Evolutionary conservation across 2,113 vertebrate species (phyloP), one percentile per base, ranked within the genome.

Genomic region (Barbus barbus): DNA sequence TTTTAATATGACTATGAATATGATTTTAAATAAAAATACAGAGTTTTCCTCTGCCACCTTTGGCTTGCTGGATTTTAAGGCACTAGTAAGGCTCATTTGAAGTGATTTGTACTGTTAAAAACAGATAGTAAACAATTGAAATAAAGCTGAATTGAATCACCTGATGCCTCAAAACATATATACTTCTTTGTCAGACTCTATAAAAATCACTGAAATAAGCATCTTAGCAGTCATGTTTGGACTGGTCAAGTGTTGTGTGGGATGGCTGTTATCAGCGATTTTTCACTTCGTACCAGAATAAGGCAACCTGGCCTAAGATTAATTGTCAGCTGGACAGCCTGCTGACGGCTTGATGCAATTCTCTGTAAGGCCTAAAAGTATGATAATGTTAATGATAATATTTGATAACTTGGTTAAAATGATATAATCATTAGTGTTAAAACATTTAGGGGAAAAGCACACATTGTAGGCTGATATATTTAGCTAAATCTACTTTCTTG

Each of bases 231-330:
- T 24, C 48, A 46, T 77, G 73, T 78, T 67, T 82, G 79, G 51
- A 82, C 78, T 69, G 83, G 74, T 87, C 83, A 87, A 74, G 83
- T 87, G 78, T 82, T 84, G 79, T 73, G 74, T 82, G 56, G 56
- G 53, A 73, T 72, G 72, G 41, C 72, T 84, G 83, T 85, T 84
- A 87, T 61, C 60, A 65, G 44, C 24, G 58, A 60, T 81, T 72
- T 61, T 65, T 48, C 53, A 83, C 73, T 79, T 87, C 60, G 4
- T 69, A 48, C 77, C 44, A 63, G 78, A 53, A 80, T 51, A 75
- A 87, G 67, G 44, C 74, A 67, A n/a, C 46, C 73, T 78, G 83
- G 65, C 73, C 56, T 61, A 24, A 4, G 33, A 12, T 78, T 78
- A 22, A 61, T 18, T 41, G 36, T 61, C 36, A 26, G 2, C 56